Base-by-base conservation (phyloP, 2,797 vertebrate genomes). In the Myotis daubentonii region DNA sequence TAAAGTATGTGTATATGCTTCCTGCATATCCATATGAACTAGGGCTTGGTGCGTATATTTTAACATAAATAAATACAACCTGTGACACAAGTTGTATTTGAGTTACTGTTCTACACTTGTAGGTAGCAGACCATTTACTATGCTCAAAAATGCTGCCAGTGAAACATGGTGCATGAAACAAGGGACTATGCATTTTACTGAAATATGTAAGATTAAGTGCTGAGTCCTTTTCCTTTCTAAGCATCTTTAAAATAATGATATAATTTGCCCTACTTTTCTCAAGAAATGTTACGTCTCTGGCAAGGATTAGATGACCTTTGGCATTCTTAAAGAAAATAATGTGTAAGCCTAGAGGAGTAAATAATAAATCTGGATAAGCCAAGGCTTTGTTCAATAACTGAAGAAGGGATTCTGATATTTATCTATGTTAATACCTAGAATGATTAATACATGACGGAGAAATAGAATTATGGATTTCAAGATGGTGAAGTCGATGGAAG, bases 301-400 rank as follows among this genome's bases (percentile, higher is more conserved):
- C 33, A 60, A 70, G 44, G 5, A 94, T 20, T 85, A 53, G 28
- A 66, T 70, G 41, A 78, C 7, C 66, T 89, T 82, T 47, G 44
- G 28, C 30, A 76, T 55, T 89, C 55, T 94, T 87, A 92, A 66
- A 44, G 70, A 81, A 90, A 76, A 53, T 71, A 83, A 47, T 82
- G 2, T 55, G 13, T 71, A 90, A 57, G 30, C 10, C n/a, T 89
- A 30, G 33, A 82, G 49, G 60, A 20, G 36, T 74, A 49, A 94
- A 30, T 75, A 85, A 86, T 53, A 82, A 10, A 57, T 71, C 23
- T 93, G 62, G 25, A 51, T 68, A 91, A 95, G 41, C 19, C 49
- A 83, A 33, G 33, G 51, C 15, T 93, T 94, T 82, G 16, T 87
- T 94, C 87, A 78, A n/a, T 82, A 81, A 22, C 87, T 84, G 36